A percentile compares a stretch with the other conserved stretches of the same genome.
phyloP scores from a whole-genome alignment of 2,888 invertebrate species.

The Ashinkailepas kermadecensis region DNA sequence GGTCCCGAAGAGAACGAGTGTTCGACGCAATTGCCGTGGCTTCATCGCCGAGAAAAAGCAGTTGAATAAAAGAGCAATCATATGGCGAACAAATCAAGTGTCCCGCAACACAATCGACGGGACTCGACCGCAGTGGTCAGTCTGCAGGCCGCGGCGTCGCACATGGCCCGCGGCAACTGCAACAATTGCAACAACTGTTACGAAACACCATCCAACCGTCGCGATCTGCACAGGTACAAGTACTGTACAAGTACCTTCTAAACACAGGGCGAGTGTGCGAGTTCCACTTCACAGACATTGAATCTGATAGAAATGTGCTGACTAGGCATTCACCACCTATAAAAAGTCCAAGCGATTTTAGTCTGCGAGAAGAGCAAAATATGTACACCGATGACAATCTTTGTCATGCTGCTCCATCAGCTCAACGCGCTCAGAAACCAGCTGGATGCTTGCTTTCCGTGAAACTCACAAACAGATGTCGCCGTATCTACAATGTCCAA shows the following conservation, averaged over 20 bases:
- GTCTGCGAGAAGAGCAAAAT: neutral
- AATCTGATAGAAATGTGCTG: neutral
- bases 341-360: neutral
- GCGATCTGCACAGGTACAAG: too few species aligned
- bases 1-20: constrained; percentile 18
- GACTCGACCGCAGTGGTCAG: too few species aligned
- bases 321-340: constrained; percentile 20
- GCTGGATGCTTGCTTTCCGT: neutral
- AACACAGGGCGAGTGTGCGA: neutral
- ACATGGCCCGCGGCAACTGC: too few species aligned
- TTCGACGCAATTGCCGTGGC: neutral
- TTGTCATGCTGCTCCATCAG: neutral
- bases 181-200: too few species aligned
- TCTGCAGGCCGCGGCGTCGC: too few species aligned
- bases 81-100: neutral
- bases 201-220: too few species aligned
- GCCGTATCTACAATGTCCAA: neutral
- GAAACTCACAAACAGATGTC: neutral
- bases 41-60: neutral
- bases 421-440: neutral
- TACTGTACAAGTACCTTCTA: neutral
- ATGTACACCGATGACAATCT: neutral
- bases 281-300: neutral
- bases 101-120: neutral
- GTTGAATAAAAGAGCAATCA: neutral